Conservation (phyloP, 2,113 vertebrate genomes). For the Cebus imitator region DNA sequence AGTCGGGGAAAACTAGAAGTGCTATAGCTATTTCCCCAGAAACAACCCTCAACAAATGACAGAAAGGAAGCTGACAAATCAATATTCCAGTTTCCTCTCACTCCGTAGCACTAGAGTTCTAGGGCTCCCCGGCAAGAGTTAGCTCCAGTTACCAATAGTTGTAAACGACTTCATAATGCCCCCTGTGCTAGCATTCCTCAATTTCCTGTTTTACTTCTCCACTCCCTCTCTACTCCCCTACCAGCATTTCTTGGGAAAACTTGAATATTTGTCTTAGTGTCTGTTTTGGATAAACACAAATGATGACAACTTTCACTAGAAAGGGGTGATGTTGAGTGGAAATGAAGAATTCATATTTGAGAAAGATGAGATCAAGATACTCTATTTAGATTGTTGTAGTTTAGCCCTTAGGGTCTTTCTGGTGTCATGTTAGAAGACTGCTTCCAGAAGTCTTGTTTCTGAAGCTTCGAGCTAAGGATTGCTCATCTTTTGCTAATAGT, state of each 20-base stretch:
- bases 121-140: not conserved
- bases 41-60: not conserved
- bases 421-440: not conserved
- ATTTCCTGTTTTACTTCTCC: not conserved
- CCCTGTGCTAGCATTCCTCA: not conserved
- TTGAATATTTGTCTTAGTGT: not conserved
- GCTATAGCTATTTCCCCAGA: not conserved
- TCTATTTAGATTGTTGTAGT: not conserved
- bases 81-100: not conserved
- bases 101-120: not conserved
- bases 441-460: not conserved
- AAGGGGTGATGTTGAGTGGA: not conserved
- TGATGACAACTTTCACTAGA: not conserved
- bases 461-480: not conserved
- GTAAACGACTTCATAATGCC: not conserved
- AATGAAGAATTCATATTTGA: not conserved
- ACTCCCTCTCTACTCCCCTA: not conserved
- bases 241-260: not conserved
- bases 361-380: not conserved
- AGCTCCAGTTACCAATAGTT: not conserved
- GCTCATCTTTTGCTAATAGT: not conserved
- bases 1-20: not conserved
- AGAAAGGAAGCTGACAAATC: not conserved
- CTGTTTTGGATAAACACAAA: not conserved
- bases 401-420: not conserved